A percentile compares a stretch with the other conserved stretches of the same genome.
These are phyloP conservation scores for Menidia menidia DNA, from an alignment of 2,797 vertebrate species.

Conservation along the genomic window DNA sequence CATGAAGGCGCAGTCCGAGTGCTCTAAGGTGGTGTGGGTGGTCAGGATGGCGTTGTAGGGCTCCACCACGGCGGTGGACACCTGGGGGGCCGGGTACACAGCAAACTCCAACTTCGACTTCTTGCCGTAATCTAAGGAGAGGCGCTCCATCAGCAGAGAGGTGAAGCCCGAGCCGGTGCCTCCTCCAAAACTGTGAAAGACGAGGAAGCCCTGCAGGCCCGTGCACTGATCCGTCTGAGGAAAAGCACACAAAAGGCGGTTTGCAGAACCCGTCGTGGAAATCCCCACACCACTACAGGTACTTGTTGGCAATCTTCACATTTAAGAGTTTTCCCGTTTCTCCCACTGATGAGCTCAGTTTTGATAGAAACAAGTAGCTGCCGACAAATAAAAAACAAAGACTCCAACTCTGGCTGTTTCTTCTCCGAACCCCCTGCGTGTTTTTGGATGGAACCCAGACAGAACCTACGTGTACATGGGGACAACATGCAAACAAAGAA, in stretches of 20 bases:
- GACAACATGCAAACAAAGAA: not conserved
- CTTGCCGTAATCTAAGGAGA: constrained; percentile 89
- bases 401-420: not conserved
- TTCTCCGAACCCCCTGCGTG: too few species aligned
- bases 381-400: not conserved
- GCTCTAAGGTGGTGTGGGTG: constrained; percentile 89
- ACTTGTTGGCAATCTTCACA: not conserved
- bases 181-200: constrained; percentile 90
- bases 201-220: constrained; percentile 88
- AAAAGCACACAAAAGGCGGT: constrained; percentile 32
- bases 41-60: constrained; percentile 90
- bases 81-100: constrained; percentile 87
- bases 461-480: not conserved
- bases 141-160: constrained; percentile 88
- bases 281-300: not conserved
- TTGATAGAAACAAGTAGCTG: too few species aligned
- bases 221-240: constrained; percentile 87
- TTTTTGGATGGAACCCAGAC: too few species aligned
- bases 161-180: constrained; percentile 91
- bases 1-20: constrained; percentile 92
- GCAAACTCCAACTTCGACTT: constrained; percentile 90
- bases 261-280: too few species aligned
- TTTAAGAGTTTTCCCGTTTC: not conserved
- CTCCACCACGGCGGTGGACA: constrained; percentile 89
- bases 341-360: not conserved